Evolutionary conservation across 2,888 invertebrate species (phyloP).

Genomic region (Volucella inanis): DNA sequence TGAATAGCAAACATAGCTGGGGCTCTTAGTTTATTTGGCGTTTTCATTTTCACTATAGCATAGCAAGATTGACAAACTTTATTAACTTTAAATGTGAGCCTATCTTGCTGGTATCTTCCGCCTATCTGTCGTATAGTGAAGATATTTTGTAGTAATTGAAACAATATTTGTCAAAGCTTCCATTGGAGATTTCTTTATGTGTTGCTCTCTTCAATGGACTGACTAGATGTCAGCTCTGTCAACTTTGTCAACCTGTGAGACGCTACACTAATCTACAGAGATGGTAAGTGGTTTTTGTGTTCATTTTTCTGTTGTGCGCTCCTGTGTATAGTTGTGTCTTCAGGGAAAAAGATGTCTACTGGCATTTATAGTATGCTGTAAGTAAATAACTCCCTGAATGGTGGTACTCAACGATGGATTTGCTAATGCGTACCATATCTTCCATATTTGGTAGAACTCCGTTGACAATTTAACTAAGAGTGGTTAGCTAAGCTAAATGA

Average conservation of each 20-base stretch:
- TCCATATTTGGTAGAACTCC: slow-evolving; percentile 51
- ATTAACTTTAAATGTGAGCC: slow-evolving; percentile 52
- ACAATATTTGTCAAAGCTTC: slow-evolving; percentile 74
- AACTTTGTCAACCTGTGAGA: slow-evolving; percentile 22
- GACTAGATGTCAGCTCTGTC: slow-evolving; percentile 58
- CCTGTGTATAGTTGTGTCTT: slow-evolving; percentile 44
- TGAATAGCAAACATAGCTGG: slow-evolving; percentile 49
- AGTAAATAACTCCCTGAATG: slow-evolving; percentile 60
- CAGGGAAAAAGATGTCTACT: slow-evolving; percentile 56
- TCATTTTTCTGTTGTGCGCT: slow-evolving; percentile 45
- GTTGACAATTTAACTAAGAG: slow-evolving; percentile 36
- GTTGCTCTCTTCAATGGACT: slow-evolving; percentile 35
- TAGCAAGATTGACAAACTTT: slow-evolving; percentile 62
- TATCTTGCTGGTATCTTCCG: too few species aligned
- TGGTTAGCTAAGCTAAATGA: slow-evolving; percentile 53
- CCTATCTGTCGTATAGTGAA: slow-evolving; percentile 30
- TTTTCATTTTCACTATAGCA: slow-evolving; percentile 68
- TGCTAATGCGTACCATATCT: slow-evolving; percentile 64
- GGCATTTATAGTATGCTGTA: slow-evolving; percentile 68
- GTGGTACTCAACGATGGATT: slow-evolving; percentile 24
- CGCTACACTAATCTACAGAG: slow-evolving; percentile 69
- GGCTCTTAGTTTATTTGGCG: slow-evolving; percentile 54
- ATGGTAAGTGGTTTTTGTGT: slow-evolving; percentile 66
- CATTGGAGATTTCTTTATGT: slow-evolving; percentile 48
- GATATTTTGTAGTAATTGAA: slow-evolving; percentile 67